Percentiles rank a stretch among this genome's conserved stretches.
phyloP scores from a whole-genome alignment of 2,797 vertebrate species.

The Pteropus rufus region DNA sequence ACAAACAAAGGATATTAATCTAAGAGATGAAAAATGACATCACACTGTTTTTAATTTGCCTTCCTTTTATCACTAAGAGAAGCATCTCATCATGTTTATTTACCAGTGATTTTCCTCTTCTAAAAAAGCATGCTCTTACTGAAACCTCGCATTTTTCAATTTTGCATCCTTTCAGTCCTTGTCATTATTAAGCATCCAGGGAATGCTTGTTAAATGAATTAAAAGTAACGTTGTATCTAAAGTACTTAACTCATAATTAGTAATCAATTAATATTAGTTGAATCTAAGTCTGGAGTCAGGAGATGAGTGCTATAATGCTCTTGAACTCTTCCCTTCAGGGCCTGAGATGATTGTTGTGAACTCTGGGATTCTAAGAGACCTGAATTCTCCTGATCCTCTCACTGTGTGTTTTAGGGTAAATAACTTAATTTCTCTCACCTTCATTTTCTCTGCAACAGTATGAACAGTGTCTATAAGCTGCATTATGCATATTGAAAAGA shows the following conservation, averaged over 20 bases:
- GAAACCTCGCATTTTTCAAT: background rate
- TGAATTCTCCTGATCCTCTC: background rate
- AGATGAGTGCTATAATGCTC: background rate
- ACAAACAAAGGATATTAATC: background rate
- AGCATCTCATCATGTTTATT: background rate
- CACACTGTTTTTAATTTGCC: background rate
- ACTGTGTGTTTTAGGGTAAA: background rate
- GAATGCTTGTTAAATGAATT: background rate
- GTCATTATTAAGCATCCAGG: background rate
- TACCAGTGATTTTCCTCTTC: background rate
- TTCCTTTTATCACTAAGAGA: background rate
- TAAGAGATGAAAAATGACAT: background rate
- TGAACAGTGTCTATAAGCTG: background rate
- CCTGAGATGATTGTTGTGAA: background rate
- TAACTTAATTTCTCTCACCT: background rate
- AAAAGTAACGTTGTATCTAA: background rate
- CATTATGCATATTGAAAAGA: background rate
- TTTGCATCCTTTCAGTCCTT: background rate
- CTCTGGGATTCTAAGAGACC: background rate
- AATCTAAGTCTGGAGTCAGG: background rate
- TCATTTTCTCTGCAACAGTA: background rate
- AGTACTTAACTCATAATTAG: background rate
- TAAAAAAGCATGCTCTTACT: background rate
- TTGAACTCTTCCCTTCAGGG: background rate
- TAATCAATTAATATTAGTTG: background rate